Base-by-base conservation (phyloP, 2,888 invertebrate genomes). In the Caenorhabditis sinica region DNA sequence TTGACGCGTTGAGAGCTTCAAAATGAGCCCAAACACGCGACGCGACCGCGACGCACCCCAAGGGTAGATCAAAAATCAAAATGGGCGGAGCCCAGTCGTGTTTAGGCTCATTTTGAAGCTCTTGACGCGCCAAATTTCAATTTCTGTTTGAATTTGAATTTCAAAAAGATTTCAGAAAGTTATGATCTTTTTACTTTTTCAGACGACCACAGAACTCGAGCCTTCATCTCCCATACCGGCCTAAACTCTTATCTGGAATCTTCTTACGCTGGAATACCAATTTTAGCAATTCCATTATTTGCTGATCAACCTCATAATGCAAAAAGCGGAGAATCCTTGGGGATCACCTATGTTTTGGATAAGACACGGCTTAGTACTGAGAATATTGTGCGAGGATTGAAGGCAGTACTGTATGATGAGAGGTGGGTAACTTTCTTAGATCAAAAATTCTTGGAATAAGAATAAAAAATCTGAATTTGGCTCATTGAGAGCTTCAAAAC, bases 191-290 rank as follows among this genome's bases (percentile, higher is more conserved):
- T 45, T 33, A 15, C 49, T 33, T 43, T 80, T 88, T 61, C 72
- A 89, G 89, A 81, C 33, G 79, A 89, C 56, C 69, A 61, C 0
- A 81, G 83, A 30, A 82, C 86, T 15, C 53, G 56, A 0, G 87
- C 73, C 2, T 89, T 90, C 83, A 89, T 90, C 58, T 86, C 87
- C 0, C 89, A 90, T 36, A 56, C 74, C 56, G 90, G 90, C 15
- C 76, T 87, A 17, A 89, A 90, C 60, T 88, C 87, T 2, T 86
- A 85, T 58, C 30, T 88, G 40, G 90, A 90, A 66, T 58, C 86
- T 33, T 79, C 88, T 9, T 83, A 85, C 65, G 83, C 88, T 0
- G 90, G 90, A 23, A 83, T 86, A 20, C 90, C 90, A 0, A 80
- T 86, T 36, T 53, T 90, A 2, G 81, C 87, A 0, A 61, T 90